Base-by-base conservation (phyloP, 2,797 vertebrate species). In the Sebastes hubbsi region DNA sequence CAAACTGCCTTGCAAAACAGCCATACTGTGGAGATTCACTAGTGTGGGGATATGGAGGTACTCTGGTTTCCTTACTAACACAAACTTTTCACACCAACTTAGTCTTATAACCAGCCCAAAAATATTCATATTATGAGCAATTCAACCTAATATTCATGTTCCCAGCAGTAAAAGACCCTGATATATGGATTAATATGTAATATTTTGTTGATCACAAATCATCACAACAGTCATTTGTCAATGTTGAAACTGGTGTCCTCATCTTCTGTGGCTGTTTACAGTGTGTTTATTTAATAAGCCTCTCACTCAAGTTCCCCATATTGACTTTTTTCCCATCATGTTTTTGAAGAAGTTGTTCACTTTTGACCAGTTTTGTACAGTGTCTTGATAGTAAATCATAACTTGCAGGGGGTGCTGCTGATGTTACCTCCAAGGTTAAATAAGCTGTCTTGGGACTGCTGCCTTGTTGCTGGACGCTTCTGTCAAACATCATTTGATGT, bases 291-390 rank as follows among this genome's bases (percentile, higher is more conserved):
- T 73, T 34, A 75, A n/a, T 34, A 34, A 69, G 6, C 69, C 9
- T 68, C 29, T 55, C 49, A 20, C 56, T 9, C 76, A 71, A 82
- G 62, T 85, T 88, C 81, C 79, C 64, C 20, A n/a, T 72, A 68
- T 71, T 68, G 29, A 38, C 32, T 61, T 56, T 62, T 52, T 55
- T 34, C 65, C 60, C 70, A 34, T 52, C 24, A 4, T 71, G n/a
- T 61, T 80, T 89, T 88, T 85, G 75, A 82, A 87, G 81, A 88
- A 89, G 87, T 88, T 79, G 64, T 22, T 71, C 9, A 25, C 3
- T 71, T 67, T 72, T 82, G 36, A 68, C 13, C 38, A 22, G 70
- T 81, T 81, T 78, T 77, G 25, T 42, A 25, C 65, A n/a, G 58
- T 54, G 61, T 64, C 24, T 24, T 38, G 9, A 58, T 70, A 13